Conservation (phyloP, 2,797 vertebrate species). For the Melanotaenia nigrans region DNA sequence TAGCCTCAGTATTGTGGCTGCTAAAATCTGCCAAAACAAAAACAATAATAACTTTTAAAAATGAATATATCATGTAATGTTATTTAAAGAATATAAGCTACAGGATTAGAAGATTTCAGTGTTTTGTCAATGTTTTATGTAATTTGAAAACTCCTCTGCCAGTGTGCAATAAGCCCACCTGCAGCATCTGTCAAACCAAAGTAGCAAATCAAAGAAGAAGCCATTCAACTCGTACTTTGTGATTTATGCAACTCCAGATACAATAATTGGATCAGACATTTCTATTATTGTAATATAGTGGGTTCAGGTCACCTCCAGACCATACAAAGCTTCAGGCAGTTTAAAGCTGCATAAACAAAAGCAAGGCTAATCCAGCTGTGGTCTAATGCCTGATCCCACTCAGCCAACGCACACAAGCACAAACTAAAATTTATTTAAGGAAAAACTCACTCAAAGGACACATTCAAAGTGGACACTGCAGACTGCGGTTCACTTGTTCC, state of each 20-base stretch:
- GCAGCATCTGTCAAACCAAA: not conserved
- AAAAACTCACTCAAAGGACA: conserved; percentile 38
- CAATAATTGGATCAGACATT: conserved; percentile 29
- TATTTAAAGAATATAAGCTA: not conserved
- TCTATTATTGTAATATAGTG: conserved; percentile 25
- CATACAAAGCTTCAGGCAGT: conserved; percentile 58
- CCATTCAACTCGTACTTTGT: not conserved
- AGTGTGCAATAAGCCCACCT: not conserved
- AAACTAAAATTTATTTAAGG: conserved; percentile 39
- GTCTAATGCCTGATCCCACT: conserved; percentile 52
- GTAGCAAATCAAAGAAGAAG: not conserved
- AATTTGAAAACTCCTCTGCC: not conserved
- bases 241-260: conserved; percentile 3
- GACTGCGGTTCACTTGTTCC: conserved; percentile 2
- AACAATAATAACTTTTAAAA: not conserved
- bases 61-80: not conserved
- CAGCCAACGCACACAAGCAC: conserved; percentile 36
- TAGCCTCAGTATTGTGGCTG: not conserved
- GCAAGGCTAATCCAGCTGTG: conserved; percentile 78
- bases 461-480: conserved; percentile 21
- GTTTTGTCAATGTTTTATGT: not conserved
- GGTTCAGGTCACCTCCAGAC: conserved; percentile 51
- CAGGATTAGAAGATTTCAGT: not conserved
- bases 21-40: conserved; percentile 5
- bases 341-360: conserved; percentile 63